Conservation (phyloP, 1,140 invertebrate species). For the Megalonaias nervosa region DNA sequence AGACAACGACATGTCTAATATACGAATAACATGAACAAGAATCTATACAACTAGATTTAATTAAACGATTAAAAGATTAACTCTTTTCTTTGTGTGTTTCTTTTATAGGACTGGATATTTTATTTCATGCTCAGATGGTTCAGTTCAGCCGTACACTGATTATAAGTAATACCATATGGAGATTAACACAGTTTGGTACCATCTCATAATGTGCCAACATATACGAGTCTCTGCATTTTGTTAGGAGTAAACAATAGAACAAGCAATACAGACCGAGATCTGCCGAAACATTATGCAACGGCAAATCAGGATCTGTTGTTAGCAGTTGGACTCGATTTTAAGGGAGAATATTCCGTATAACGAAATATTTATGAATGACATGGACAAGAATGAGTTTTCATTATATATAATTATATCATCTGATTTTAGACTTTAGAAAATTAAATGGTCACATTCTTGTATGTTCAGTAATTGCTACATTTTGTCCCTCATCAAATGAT, state of each 20-base stretch:
- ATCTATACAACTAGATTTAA: neutral
- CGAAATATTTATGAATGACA: neutral
- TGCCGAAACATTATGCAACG: too few species aligned
- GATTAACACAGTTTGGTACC: neutral
- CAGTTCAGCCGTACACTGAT: neutral
- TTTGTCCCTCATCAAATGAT: neutral
- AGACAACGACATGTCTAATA: neutral
- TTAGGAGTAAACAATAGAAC: too few species aligned
- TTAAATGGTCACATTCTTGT: neutral
- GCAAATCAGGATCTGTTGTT: too few species aligned
- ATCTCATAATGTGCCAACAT: too few species aligned
- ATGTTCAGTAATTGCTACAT: neutral
- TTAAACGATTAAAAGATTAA: neutral
- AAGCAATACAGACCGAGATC: too few species aligned
- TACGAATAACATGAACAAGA: neutral
- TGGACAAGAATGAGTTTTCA: neutral
- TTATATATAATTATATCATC: neutral
- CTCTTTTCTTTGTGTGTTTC: neutral
- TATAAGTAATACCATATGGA: neutral
- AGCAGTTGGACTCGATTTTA: neutral
- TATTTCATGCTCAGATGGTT: neutral
- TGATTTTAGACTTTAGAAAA: neutral
- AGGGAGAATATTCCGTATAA: neutral
- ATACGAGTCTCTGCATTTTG: too few species aligned
- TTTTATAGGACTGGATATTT: neutral